A percentile compares a stretch with the other conserved stretches of the same genome.
Conservation (phyloP, 2,888 invertebrate genomes). For the Nematopogon swammerdamellus region DNA sequence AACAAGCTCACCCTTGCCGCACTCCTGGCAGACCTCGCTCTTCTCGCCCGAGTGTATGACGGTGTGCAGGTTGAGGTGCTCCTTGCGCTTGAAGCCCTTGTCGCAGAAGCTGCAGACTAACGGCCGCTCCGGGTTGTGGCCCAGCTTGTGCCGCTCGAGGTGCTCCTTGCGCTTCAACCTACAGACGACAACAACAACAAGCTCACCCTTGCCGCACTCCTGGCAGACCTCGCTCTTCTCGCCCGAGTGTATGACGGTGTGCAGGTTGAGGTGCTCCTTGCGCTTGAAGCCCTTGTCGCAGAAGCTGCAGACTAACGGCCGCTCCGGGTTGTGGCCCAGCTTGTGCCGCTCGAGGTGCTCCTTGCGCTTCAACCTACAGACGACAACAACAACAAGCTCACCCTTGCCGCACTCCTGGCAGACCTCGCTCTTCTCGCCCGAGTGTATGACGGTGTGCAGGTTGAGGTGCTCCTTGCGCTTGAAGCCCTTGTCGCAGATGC, state of each 20-base stretch:
- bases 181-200: too few relatives aligned
- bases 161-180: conserved; percentile 73
- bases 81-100: conserved; percentile 66
- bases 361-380: conserved; percentile 61
- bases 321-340: conserved; percentile 70
- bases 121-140: conserved; percentile 73
- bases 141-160: conserved; percentile 69
- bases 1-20: conserved; percentile 60
- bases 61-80: conserved; percentile 78
- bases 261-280: conserved; percentile 82
- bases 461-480: conserved; percentile 74
- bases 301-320: conserved; percentile 74
- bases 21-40: conserved; percentile 73
- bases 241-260: too few relatives aligned
- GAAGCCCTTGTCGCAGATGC: conserved; percentile 68
- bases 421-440: conserved; percentile 78
- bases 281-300: conserved; percentile 78
- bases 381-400: conserved; percentile 38
- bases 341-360: conserved; percentile 76
- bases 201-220: conserved; percentile 64
- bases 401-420: conserved; percentile 74
- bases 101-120: conserved; percentile 71
- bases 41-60: conserved; percentile 84
- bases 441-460: conserved; percentile 80
- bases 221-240: conserved; percentile 77